Base-by-base conservation (phyloP, 2,888 invertebrate species). In the Melipona bicolor region DNA sequence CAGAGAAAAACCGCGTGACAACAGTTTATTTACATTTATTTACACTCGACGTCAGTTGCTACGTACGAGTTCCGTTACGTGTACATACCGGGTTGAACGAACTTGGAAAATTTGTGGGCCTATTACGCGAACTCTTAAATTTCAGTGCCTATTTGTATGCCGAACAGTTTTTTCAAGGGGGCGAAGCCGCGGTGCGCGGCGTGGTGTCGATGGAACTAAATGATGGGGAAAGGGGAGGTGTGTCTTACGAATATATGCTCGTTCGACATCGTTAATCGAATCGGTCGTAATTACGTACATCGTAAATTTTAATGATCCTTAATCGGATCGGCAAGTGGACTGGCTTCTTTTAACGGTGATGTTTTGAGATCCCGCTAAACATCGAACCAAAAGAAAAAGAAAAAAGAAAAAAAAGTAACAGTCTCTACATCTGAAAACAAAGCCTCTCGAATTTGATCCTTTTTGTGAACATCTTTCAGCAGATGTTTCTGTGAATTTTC, bases 301-400 rank as follows among this genome's bases (percentile, higher is more conserved):
- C 91, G 91, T 91, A 90, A 91, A 89, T 90, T 91, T 91, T 89
- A 90, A 91, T 91, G 91, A 91, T 89, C 89, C 85, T 82, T 87
- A 81, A 88, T 88, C 87, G 75, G 81, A 86, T 82, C 77, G 79
- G 64, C 74, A 77, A 71, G 68, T 77, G 73, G 49, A 64, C 69
- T 52, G 83, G 77, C 69, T 69, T 70, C 67, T 76, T 69, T 83
- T 76, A 83, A 83, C 78, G 83, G 78, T 56, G 69, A 74, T 75
- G 68, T 81, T 75, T 75, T 71, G 80, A 64, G 80, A 79, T 80
- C 84, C 74, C 72, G 85, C 85, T 84, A 84, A 85, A 79, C 85
- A 72, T 36, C 17, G 43, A 5, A 43, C 49, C 52, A 27, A 75
- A 70, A 43, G 59, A 49, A 36, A 9, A 43, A 43, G 9, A 43